These are phyloP conservation scores for Macaria liturata DNA, from an alignment of 2,888 invertebrate genomes.

Conservation along the genomic window DNA sequence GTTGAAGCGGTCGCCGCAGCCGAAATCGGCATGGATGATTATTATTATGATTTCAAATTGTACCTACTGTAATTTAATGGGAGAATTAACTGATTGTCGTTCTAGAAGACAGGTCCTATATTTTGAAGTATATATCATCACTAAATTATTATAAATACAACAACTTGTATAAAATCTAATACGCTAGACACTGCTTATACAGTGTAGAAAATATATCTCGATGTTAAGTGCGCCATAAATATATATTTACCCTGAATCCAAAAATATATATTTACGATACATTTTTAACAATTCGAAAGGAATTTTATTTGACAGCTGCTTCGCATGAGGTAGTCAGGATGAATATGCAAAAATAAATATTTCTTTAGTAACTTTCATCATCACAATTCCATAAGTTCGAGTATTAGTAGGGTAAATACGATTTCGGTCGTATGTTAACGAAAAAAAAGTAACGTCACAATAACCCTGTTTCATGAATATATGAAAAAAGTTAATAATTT, in stretches of 20 bases:
- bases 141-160: too few species aligned
- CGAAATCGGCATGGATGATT: too few species aligned
- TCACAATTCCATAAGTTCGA: conserved; percentile 44
- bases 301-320: conserved; percentile 34
- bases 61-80: too few species aligned
- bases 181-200: too few species aligned
- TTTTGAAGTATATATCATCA: too few species aligned
- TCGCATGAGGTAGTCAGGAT: conserved; percentile 53
- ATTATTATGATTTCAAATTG: too few species aligned
- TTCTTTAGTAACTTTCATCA: conserved; percentile 38
- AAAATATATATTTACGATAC: conserved; percentile 25
- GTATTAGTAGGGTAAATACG: conserved; percentile 10
- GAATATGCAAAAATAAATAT: conserved; percentile 43
- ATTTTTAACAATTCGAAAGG: neutral
- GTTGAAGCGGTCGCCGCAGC: too few species aligned
- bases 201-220: too few species aligned
- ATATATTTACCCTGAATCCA: conserved; percentile 35
- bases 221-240: conserved; percentile 28
- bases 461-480: conserved; percentile 44
- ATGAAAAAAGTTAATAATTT: conserved; percentile 14
- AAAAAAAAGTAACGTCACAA: conserved; percentile 22
- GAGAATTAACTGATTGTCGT: too few species aligned
- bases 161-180: too few species aligned
- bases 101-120: too few species aligned
- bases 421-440: conserved; percentile 9